Evolutionary conservation across 2,888 invertebrate genomes (phyloP).

Genomic region (Nomada ferruginata): DNA sequence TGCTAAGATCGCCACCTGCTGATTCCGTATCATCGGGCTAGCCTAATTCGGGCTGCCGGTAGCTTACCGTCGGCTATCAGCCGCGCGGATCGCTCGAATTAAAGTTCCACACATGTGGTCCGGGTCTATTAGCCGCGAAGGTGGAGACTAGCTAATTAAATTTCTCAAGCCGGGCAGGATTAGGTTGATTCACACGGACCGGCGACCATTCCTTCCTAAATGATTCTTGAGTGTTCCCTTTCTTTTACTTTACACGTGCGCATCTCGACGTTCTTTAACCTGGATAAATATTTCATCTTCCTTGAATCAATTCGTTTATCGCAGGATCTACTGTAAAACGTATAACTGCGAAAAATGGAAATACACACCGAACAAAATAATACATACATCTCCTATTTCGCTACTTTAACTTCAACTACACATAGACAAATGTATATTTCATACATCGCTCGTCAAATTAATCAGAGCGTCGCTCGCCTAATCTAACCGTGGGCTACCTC

Average conservation of each 20-base stretch:
- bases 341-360: too few relatives aligned
- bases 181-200: constrained; percentile 48
- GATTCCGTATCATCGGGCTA: constrained; percentile 61
- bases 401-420: background rate
- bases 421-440: background rate
- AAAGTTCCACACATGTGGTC: constrained; percentile 62
- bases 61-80: constrained; percentile 61
- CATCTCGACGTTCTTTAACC: background rate
- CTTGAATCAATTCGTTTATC: too few relatives aligned
- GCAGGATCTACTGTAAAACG: too few relatives aligned
- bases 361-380: too few relatives aligned
- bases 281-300: background rate
- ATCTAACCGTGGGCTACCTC: constrained; percentile 56
- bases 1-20: constrained; percentile 68
- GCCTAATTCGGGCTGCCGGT: constrained; percentile 63
- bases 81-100: constrained; percentile 61
- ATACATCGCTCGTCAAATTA: background rate
- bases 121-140: constrained; percentile 60
- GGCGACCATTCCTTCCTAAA: background rate
- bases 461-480: constrained; percentile 38
- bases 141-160: constrained; percentile 66
- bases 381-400: background rate
- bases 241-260: background rate
- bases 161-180: constrained; percentile 44
- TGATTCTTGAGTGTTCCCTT: background rate